Base-by-base conservation (phyloP, 2,113 vertebrate species). In the Limanda limanda region DNA sequence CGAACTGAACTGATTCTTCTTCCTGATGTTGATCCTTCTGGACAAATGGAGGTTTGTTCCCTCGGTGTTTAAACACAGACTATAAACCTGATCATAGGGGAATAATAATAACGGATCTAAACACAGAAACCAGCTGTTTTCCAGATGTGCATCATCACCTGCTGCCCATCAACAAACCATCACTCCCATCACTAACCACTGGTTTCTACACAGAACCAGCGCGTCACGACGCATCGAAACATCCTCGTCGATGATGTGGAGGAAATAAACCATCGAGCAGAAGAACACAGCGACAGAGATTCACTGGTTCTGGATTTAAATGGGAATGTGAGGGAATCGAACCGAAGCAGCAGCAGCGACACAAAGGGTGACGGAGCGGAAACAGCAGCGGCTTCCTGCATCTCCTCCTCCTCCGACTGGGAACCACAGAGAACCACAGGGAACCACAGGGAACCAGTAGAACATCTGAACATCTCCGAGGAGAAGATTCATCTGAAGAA, bases 191-290 rank as follows among this genome's bases (percentile, higher is more conserved):
- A 81, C 47, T 27, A 51, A 71, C 45, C 0, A 48, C 4, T 31
- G 0, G 15, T 21, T 15, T 37, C 59, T 20, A 6, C 55, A 2
- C 35, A 1, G 35, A 42, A 9, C 48, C 23, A 27, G 14, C 55
- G 18, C 74, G 57, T 85, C 80, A 79, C 74, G 85, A 71, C 69
- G 14, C 56, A n/a, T 3, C 13, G n/a, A 18, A 51, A 51, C 18
- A 5, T 51, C 47, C 47, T 15, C 18, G 1, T 51, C 5, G 14
- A 4, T 51, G 47, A 51, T 51, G n/a, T 24, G 21, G 12, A 23
- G 51, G 51, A 52, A 17, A 47, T 14, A 5, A 31, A 17, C 45
- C 4, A 47, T 47, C 7, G 2, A 37, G 8, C 8, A 37, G 35
- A 10, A 37, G 35, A 12, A 42, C 1, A 3, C 40, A 13, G 40